These are phyloP conservation scores for Lordiphosa clarofinis DNA, from an alignment of 1,140 invertebrate species.

Conservation along the genomic window DNA sequence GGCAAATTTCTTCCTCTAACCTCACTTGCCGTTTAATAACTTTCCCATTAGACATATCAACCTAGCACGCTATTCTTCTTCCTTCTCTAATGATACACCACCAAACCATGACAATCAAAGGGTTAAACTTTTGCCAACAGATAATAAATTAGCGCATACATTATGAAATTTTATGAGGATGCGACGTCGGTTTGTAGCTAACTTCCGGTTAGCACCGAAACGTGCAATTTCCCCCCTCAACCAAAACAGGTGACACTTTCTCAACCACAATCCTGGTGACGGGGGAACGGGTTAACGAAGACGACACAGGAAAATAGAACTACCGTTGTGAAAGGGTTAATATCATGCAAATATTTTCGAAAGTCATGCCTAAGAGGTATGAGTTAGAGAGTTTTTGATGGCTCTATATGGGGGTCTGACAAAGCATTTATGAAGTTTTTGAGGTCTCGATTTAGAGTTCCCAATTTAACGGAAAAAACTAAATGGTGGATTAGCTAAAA, in stretches of 20 bases:
- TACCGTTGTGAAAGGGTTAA: neutral
- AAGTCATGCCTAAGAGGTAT: conserved; percentile 38
- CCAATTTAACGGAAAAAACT: neutral
- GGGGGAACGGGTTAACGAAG: conserved; percentile 42
- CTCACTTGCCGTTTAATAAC: too few species aligned
- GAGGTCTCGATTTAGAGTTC: neutral
- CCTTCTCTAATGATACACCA: too few species aligned
- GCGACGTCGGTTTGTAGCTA: conserved; percentile 15
- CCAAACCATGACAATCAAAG: conserved; percentile 24
- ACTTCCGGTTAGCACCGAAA: conserved; percentile 56
- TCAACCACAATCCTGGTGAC: conserved; percentile 30
- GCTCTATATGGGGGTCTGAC: conserved; percentile 51
- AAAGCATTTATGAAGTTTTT: conserved; percentile 10
- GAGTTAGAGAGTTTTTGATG: conserved; percentile 32
- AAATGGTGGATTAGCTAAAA: neutral
- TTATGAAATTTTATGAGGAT: conserved; percentile 72
- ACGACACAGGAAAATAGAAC: conserved; percentile 28
- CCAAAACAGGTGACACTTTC: conserved; percentile 69
- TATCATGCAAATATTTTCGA: conserved; percentile 32
- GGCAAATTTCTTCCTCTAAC: too few species aligned
- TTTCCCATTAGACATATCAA: conserved; percentile 11
- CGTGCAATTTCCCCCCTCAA: conserved; percentile 48
- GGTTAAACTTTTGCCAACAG: conserved; percentile 75
- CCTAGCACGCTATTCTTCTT: conserved; percentile 35
- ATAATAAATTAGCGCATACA: conserved; percentile 76